A percentile compares a stretch with the other conserved stretches of the same genome.
These are phyloP conservation scores for Laticauda laticaudata DNA, from an alignment of 2,113 vertebrate species.

Conservation along the genomic window DNA sequence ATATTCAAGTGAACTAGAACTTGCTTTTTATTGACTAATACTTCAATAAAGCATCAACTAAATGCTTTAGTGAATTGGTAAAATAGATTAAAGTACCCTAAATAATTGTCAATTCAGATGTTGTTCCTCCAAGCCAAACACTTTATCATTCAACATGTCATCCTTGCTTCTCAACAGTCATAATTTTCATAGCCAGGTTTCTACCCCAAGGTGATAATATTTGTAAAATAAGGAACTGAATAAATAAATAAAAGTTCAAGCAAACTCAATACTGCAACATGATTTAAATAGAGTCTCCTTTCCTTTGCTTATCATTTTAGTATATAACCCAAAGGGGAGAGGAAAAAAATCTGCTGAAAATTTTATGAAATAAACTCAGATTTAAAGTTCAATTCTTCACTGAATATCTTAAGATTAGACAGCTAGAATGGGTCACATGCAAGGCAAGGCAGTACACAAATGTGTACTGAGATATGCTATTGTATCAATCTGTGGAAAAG, in stretches of 20 bases:
- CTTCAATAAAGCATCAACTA: neutral
- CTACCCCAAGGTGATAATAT: neutral
- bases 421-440: conserved; percentile 43
- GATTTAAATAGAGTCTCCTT: neutral
- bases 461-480: conserved; percentile 37
- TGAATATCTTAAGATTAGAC: neutral
- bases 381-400: neutral
- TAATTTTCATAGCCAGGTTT: neutral
- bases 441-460: conserved; percentile 32
- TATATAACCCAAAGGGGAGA: conserved; percentile 19
- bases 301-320: neutral
- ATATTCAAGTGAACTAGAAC: neutral
- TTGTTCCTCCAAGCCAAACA: neutral
- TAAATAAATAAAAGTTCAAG: neutral
- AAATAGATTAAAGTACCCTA: neutral
- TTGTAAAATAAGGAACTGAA: neutral
- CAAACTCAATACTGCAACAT: neutral
- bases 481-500: conserved; percentile 56
- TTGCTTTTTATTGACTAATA: neutral
- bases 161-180: neutral
- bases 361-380: conserved; percentile 27
- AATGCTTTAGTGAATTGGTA: neutral
- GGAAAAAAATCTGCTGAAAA: conserved; percentile 49
- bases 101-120: neutral
- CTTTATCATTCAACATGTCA: neutral